A percentile compares a stretch with the other conserved stretches of the same genome.
Evolutionary conservation across 2,797 vertebrate genomes (phyloP).

Genomic region (Galagoides demidoff): DNA sequence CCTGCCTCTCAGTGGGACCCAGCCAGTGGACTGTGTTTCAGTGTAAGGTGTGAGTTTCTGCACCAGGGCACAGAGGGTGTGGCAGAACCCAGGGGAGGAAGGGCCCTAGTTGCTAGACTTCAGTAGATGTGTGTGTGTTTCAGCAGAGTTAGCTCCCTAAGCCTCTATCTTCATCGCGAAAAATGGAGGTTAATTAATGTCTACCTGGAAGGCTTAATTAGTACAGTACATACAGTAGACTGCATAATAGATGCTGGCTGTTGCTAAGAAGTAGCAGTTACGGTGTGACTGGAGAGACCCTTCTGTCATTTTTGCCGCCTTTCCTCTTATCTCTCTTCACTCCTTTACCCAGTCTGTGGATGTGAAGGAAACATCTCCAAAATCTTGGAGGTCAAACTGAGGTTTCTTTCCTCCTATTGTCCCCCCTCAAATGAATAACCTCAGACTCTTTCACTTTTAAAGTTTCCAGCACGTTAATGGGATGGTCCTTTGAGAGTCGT

Average conservation of each 20-base stretch:
- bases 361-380: neutral
- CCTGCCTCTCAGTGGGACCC: neutral
- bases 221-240: neutral
- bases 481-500: neutral
- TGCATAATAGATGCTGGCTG: neutral
- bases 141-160: neutral
- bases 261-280: too few relatives aligned
- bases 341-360: accelerated
- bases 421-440: neutral
- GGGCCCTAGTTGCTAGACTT: neutral
- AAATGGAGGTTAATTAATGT: neutral
- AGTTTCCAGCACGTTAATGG: neutral
- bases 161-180: neutral
- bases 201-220: neutral
- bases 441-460: neutral
- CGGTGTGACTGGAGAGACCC: accelerated
- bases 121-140: neutral
- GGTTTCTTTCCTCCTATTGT: neutral
- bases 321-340: neutral
- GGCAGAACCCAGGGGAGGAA: too few relatives aligned
- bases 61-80: accelerated
- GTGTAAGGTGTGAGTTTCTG: accelerated
- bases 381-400: neutral
- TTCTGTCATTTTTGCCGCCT: neutral
- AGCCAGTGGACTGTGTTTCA: neutral